phyloP scores from a whole-genome alignment of 2,888 invertebrate genomes.

The Dastarcus helophoroides region DNA sequence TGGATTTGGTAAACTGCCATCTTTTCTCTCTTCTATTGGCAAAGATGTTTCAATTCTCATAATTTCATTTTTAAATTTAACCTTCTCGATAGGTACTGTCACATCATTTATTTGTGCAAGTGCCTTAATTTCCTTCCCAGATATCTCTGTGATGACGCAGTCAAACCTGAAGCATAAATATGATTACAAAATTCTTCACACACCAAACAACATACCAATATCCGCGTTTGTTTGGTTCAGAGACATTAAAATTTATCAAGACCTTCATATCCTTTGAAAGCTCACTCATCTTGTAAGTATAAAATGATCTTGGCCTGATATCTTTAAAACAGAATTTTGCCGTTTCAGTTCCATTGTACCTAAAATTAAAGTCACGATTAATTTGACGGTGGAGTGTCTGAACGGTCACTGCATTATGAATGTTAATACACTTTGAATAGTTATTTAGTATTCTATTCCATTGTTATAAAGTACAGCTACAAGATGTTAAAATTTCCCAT shows the following conservation, averaged over 20 bases:
- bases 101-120: constrained; percentile 8
- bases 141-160: no score
- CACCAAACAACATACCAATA: constrained; percentile 52
- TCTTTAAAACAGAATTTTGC: constrained; percentile 37
- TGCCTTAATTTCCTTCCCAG: no score
- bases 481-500: no score
- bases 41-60: constrained; percentile 50
- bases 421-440: no score
- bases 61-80: constrained; percentile 51
- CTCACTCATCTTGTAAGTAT: constrained; percentile 40
- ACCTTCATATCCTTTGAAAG: constrained; percentile 50
- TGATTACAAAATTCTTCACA: no score
- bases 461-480: no score
- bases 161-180: no score
- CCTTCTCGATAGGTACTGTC: constrained; percentile 28
- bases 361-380: constrained; percentile 1
- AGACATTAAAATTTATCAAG: constrained; percentile 65
- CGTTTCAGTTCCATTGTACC: constrained; percentile 11
- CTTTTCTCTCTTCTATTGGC: constrained; percentile 11
- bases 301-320: constrained; percentile 57
- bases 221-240: constrained; percentile 53
- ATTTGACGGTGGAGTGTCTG: background rate
- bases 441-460: no score
- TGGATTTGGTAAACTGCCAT: constrained; percentile 38
- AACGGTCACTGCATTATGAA: background rate